Evolutionary conservation across 2,113 vertebrate genomes (phyloP).

Genomic region (Zingel zingel): DNA sequence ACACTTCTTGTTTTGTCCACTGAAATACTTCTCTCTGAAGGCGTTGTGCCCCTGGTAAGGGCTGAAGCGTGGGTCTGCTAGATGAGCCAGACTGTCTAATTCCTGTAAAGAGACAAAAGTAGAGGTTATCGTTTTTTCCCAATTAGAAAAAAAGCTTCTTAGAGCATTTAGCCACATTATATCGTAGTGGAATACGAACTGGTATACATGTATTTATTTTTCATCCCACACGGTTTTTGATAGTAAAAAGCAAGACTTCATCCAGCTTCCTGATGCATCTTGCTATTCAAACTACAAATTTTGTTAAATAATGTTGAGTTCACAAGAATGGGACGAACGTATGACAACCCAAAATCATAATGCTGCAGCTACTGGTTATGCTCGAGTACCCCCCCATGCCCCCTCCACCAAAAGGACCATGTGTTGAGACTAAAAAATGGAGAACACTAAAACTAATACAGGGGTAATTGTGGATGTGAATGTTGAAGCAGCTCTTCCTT

Average conservation of each 20-base stretch:
- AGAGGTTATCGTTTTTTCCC: background rate
- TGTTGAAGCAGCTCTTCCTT: background rate
- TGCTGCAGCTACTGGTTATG: background rate
- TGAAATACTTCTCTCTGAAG: conserved; percentile 99
- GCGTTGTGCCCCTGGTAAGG: conserved; percentile 94
- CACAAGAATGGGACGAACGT: too few species aligned
- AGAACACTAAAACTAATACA: background rate
- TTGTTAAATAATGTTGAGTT: background rate
- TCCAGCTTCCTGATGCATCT: background rate
- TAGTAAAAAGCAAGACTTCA: background rate
- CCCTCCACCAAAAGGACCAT: background rate
- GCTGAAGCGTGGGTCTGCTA: conserved; percentile 84
- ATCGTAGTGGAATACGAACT: background rate
- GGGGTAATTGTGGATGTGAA: background rate
- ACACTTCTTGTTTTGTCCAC: conserved; percentile 92
- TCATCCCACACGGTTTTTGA: background rate
- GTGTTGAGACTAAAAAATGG: background rate
- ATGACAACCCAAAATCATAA: too few species aligned
- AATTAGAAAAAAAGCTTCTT: background rate
- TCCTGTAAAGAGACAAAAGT: conserved; percentile 81
- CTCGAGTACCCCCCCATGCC: background rate
- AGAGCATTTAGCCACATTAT: background rate
- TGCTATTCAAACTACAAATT: background rate
- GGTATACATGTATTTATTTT: background rate
- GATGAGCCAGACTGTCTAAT: conserved; percentile 83